phyloP scores from a whole-genome alignment of 2,797 vertebrate species.

The Ceyx erithaca region DNA sequence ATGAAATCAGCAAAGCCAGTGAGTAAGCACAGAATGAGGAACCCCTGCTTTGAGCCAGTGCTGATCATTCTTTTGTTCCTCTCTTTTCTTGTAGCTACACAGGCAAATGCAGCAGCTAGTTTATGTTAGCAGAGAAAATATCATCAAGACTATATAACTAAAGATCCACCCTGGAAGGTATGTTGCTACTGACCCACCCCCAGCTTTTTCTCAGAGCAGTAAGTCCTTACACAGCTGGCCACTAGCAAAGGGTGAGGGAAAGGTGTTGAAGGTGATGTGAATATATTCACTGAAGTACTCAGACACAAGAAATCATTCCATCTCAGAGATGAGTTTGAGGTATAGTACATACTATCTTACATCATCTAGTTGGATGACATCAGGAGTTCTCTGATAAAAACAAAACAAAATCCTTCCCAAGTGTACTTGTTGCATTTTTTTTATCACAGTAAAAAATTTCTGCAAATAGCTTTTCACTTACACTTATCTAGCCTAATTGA shows the following conservation, averaged over 20 bases:
- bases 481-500: background rate
- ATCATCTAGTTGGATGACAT: background rate
- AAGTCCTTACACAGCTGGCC: background rate
- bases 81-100: background rate
- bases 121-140: background rate
- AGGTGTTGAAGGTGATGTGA: background rate
- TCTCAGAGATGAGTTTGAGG: background rate
- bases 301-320: background rate
- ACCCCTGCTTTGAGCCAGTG: background rate
- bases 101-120: background rate
- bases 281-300: background rate
- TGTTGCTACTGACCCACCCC: fast-evolving
- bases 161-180: background rate
- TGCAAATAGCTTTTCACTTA: background rate
- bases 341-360: background rate
- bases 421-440: background rate
- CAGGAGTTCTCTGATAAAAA: background rate
- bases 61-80: background rate
- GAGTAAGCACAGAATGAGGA: background rate
- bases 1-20: background rate
- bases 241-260: background rate
- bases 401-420: background rate
- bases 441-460: background rate
- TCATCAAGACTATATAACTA: fast-evolving
- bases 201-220: background rate